These are phyloP conservation scores for Clarias fuscus DNA, from an alignment of 2,797 vertebrate genomes.

Conservation along the genomic window DNA sequence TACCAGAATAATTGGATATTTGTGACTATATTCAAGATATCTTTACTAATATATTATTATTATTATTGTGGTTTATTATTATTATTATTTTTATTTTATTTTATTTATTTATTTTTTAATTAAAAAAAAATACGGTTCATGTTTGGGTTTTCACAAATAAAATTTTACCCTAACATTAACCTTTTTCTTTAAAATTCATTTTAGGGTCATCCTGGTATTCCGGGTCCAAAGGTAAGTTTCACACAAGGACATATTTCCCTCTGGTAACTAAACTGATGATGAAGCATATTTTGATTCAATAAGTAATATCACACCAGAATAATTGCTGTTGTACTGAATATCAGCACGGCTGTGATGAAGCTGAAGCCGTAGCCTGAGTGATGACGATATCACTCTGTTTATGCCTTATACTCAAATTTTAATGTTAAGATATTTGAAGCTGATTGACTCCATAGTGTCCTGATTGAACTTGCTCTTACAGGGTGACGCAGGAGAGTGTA, in stretches of 20 bases:
- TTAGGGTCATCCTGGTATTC: slow-evolving; percentile 60
- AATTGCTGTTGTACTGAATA: too few species aligned
- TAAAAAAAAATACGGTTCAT: not conserved
- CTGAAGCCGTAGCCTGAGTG: too few species aligned
- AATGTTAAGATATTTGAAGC: not conserved
- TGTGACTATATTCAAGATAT: not conserved
- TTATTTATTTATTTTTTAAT: not conserved
- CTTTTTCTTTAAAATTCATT: not conserved
- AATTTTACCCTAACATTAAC: not conserved
- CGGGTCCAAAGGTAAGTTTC: slow-evolving; percentile 54
- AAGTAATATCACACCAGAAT: too few species aligned
- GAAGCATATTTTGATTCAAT: not conserved
- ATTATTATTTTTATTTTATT: too few species aligned
- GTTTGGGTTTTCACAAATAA: not conserved
- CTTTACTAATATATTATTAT: not conserved
- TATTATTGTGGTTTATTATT: too few species aligned
- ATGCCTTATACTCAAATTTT: too few species aligned
- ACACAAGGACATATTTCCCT: not conserved
- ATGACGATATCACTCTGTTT: too few species aligned
- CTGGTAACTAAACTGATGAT: not conserved
- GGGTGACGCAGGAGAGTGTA: slow-evolving; percentile 72
- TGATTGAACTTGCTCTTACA: slow-evolving; percentile 17
- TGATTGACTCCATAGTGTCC: not conserved
- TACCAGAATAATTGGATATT: not conserved
- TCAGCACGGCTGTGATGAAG: too few species aligned